Percentiles rank a stretch among this genome's conserved stretches.
Evolutionary conservation across 1,140 invertebrate species (phyloP).

Genomic region (Diuraphis noxia): DNA sequence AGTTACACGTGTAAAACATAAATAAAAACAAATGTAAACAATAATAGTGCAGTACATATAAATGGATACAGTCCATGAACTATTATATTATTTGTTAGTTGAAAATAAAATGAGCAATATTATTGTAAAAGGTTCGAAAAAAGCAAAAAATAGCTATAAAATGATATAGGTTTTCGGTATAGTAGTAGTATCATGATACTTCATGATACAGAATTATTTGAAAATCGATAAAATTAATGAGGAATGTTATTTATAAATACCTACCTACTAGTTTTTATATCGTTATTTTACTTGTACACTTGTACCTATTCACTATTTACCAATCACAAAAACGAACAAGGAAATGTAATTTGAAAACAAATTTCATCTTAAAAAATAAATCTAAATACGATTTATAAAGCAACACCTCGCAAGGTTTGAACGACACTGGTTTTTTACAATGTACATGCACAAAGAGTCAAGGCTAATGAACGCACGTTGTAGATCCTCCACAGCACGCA

Average conservation of each 20-base stretch:
- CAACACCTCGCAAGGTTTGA: not conserved
- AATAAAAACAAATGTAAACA: too few relatives aligned
- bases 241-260: not conserved
- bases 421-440: not conserved
- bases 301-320: too few relatives aligned
- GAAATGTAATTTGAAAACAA: not conserved
- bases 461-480: not conserved
- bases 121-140: not conserved
- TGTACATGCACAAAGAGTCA: constrained; percentile 21
- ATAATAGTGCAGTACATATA: too few relatives aligned
- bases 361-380: not conserved
- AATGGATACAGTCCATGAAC: not conserved
- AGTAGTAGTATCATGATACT: not conserved
- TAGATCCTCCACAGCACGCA: not conserved
- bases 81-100: not conserved
- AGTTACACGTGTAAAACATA: not conserved
- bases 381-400: not conserved
- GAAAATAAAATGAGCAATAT: not conserved
- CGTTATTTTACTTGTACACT: not conserved
- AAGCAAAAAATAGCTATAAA: not conserved
- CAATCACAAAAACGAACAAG: not conserved
- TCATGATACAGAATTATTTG: not conserved
- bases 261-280: not conserved
- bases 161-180: not conserved
- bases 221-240: not conserved